Evolutionary conservation across 2,888 invertebrate species (phyloP), one percentile per base, ranked within the genome.

Genomic region (Drosophila longiperda): DNA sequence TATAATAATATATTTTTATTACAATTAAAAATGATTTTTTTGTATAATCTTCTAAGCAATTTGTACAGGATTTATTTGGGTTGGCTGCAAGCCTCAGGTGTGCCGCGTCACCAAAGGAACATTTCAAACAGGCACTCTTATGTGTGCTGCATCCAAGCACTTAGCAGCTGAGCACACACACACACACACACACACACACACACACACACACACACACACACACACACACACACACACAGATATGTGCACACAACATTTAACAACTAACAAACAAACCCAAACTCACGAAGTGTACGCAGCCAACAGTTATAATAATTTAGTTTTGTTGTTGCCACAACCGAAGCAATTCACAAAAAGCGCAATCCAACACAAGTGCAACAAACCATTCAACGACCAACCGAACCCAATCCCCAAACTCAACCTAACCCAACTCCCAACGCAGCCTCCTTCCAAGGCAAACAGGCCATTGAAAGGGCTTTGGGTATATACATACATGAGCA

Each of bases 291-390:
- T 71, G 63, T 60, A 33, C 52, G 48, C 50, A 65, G 76, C 69
- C 59, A 73, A 82, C 65, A 68, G 80, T 80, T 70, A 71, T 71
- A 78, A 73, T 80, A 75, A 81, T 86, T 81, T 74, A 74, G 83
- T 79, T 82, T 79, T 67, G 74, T 73, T 73, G 67, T 40, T 55
- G 80, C 80, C 66, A 65, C 69, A 67, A 80, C 66, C 64, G 61
- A 58, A 58, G 80, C 72, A 64, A 66, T 57, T 80, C 71, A 78
- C 75, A 73, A 87, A 87, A 87, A 87, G 78, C 78, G 78, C 86
- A 78, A 75, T 78, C 61, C 62, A 80, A 67, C 63, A 67, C 62
- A 63, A 66, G 66, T 73, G 66, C 65, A 54, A 26, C 61, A 12
- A 45, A 45, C 40, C 55, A 50, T 36, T 42, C 64, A 36, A 54